Conservation (phyloP, 2,797 vertebrate genomes). For the Pipistrellus pipistrellus region DNA sequence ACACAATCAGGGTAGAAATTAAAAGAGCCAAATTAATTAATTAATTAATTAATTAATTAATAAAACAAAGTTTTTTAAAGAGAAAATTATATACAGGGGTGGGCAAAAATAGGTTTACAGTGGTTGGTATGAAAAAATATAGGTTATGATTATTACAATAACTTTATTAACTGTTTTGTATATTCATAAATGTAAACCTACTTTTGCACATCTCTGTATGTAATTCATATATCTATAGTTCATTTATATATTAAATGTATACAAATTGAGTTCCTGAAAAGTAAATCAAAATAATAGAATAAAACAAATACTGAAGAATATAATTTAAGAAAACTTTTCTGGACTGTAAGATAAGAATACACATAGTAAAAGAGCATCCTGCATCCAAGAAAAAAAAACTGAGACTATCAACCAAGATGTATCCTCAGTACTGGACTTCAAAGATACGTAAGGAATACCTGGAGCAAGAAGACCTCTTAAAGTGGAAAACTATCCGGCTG, state of each 20-base stretch:
- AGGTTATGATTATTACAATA: too few species aligned
- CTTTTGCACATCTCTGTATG: background rate
- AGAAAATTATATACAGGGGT: background rate
- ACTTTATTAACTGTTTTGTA: too few species aligned
- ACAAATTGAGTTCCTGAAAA: background rate
- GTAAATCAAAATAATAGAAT: conserved; percentile 20
- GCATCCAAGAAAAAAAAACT: background rate
- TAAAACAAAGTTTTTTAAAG: background rate
- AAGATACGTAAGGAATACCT: background rate
- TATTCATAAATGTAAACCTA: too few species aligned
- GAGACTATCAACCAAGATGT: background rate
- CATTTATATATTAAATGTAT: background rate
- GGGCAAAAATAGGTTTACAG: too few species aligned
- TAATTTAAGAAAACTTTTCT: conserved; percentile 30
- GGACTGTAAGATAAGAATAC: background rate
- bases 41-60: background rate
- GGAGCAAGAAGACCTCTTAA: background rate
- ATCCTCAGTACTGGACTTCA: background rate
- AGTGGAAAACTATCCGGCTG: background rate
- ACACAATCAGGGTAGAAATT: background rate
- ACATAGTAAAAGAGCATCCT: background rate
- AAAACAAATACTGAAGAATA: background rate
- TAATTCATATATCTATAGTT: background rate
- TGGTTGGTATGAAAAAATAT: too few species aligned
- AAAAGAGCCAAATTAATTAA: background rate